Percentiles rank a stretch among this genome's conserved stretches.
phyloP scores from a whole-genome alignment of 2,888 invertebrate species.

The Hypolimnas misippus region DNA sequence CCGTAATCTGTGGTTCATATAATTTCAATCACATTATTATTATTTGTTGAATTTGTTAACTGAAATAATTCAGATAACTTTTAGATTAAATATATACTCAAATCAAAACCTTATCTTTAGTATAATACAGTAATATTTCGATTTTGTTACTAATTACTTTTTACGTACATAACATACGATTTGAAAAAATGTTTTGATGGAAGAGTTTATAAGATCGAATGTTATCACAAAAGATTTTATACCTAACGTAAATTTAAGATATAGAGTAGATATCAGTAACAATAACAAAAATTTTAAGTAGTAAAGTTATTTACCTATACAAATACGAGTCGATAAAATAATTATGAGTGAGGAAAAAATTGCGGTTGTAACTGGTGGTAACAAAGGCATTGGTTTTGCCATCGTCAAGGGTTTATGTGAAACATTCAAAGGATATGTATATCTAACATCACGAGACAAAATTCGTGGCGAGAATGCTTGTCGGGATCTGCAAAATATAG shows the following conservation, averaged over 20 bases:
- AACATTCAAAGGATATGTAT: constrained; percentile 86
- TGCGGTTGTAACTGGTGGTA: constrained; percentile 87
- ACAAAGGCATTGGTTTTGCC: constrained; percentile 89
- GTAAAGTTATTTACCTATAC: background rate
- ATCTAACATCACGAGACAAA: constrained; percentile 87
- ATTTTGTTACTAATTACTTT: too few species aligned
- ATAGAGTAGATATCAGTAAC: background rate
- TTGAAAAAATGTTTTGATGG: too few species aligned
- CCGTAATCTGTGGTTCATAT: background rate
- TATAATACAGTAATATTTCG: too few species aligned
- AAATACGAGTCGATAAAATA: background rate
- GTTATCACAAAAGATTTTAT: constrained; percentile 11
- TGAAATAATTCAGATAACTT: too few species aligned
- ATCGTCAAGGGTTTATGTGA: constrained; percentile 87
- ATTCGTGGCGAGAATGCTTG: constrained; percentile 84
- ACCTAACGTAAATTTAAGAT: background rate
- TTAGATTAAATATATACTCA: too few species aligned
- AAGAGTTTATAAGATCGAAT: too few species aligned
- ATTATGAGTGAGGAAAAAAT: constrained; percentile 49
- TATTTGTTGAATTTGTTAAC: too few species aligned
- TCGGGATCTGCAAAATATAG: constrained; percentile 77
- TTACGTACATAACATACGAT: too few species aligned
- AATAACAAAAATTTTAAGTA: background rate
- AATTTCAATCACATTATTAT: too few species aligned
- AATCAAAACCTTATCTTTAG: too few species aligned